Evolutionary conservation across 2,797 vertebrate genomes (phyloP).

Genomic region (Pangasius macronema): DNA sequence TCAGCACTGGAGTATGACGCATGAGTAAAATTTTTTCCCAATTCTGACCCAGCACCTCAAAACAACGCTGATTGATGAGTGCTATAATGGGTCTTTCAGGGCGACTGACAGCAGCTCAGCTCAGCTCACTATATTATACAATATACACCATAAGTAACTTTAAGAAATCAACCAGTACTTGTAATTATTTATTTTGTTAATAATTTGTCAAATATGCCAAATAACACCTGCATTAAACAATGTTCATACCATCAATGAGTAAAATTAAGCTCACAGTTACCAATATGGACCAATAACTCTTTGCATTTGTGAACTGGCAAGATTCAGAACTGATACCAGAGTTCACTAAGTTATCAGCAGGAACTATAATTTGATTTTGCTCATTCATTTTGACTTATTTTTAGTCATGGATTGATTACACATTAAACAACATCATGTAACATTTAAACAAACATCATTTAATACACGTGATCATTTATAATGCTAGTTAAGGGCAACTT

Average conservation of each 20-base stretch:
- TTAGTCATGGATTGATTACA: neutral
- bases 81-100: neutral
- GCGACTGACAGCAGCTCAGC: neutral
- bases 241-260: neutral
- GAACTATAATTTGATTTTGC: neutral
- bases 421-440: neutral
- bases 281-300: neutral
- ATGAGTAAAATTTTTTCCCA: neutral
- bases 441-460: neutral
- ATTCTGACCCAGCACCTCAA: neutral
- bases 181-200: neutral
- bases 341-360: neutral
- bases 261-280: neutral
- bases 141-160: neutral
- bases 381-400: neutral
- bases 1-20: neutral
- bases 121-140: neutral
- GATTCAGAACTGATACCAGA: neutral
- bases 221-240: neutral
- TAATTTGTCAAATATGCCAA: neutral
- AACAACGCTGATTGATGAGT: neutral
- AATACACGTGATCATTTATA: too few species aligned
- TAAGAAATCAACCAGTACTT: neutral
- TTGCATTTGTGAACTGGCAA: neutral
- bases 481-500: too few species aligned